These are phyloP conservation scores for Calycopis cecrops DNA, from an alignment of 1,140 invertebrate species.

Conservation along the genomic window DNA sequence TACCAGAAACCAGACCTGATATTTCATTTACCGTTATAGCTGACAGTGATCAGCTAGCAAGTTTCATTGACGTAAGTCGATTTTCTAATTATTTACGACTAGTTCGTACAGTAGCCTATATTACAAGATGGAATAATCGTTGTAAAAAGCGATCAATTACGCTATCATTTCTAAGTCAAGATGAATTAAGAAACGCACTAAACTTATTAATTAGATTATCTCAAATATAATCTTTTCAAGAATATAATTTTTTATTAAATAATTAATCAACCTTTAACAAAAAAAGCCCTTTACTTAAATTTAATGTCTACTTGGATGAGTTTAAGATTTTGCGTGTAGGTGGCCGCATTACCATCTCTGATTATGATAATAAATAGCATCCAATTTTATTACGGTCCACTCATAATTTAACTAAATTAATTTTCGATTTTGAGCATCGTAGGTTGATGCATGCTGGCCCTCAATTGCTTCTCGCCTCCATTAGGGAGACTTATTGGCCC, in stretches of 20 bases:
- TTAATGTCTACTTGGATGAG: no score
- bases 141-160: constrained; percentile 2
- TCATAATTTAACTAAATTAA: no score
- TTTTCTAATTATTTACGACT: constrained; percentile 11
- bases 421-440: neutral
- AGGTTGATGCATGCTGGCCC: constrained; percentile 5
- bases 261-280: no score
- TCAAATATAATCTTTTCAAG: no score
- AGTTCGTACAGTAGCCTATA: constrained; percentile 5
- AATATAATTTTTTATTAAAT: no score
- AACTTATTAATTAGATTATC: no score
- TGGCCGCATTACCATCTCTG: no score
- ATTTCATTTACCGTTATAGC: neutral
- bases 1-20: neutral
- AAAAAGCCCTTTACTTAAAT: no score
- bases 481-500: neutral
- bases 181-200: neutral
- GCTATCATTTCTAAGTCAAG: neutral
- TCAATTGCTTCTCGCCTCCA: neutral
- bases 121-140: neutral
- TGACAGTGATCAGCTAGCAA: neutral
- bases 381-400: no score
- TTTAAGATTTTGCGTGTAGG: no score
- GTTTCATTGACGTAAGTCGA: neutral
- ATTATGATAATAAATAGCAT: no score